phyloP scores from a whole-genome alignment of 1,140 invertebrate genomes.

The Riptortus pedestris region DNA sequence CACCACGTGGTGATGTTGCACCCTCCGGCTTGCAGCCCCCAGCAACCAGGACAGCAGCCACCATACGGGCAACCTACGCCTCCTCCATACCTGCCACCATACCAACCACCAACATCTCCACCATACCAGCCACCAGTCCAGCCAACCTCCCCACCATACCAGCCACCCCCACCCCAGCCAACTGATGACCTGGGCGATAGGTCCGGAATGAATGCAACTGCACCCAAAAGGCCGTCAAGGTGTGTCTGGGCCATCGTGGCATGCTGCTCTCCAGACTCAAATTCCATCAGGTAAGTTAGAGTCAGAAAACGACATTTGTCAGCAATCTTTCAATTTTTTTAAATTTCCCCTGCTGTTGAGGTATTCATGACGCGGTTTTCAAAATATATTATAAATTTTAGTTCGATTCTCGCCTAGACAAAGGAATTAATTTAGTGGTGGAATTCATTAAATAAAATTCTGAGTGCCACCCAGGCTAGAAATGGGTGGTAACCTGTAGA shows the following conservation, averaged over 20 bases:
- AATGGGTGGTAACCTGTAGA: too few relatives aligned
- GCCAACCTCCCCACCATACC: not conserved
- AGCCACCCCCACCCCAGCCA: not conserved
- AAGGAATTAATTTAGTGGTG: too few relatives aligned
- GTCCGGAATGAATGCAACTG: constrained; percentile 28
- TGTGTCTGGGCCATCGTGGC: constrained; percentile 57
- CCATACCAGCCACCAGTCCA: not conserved
- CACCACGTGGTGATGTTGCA: constrained; percentile 20
- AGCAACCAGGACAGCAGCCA: not conserved
- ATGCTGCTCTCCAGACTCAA: constrained; percentile 45
- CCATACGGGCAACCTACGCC: not conserved
- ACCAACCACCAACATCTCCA: not conserved
- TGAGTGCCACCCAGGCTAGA: too few relatives aligned
- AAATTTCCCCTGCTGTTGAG: too few relatives aligned
- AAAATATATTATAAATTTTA: too few relatives aligned
- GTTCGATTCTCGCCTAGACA: too few relatives aligned
- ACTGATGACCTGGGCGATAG: not conserved
- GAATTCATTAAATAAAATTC: too few relatives aligned
- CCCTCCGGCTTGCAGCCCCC: not conserved
- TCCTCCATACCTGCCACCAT: not conserved
- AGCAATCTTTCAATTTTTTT: too few relatives aligned
- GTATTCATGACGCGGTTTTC: too few relatives aligned
- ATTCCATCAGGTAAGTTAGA: constrained; percentile 33
- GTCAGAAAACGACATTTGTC: too few relatives aligned
- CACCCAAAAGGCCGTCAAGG: constrained; percentile 36